Evolutionary conservation across 1,140 invertebrate genomes (phyloP).

Genomic region (Drosophila setifemur): DNA sequence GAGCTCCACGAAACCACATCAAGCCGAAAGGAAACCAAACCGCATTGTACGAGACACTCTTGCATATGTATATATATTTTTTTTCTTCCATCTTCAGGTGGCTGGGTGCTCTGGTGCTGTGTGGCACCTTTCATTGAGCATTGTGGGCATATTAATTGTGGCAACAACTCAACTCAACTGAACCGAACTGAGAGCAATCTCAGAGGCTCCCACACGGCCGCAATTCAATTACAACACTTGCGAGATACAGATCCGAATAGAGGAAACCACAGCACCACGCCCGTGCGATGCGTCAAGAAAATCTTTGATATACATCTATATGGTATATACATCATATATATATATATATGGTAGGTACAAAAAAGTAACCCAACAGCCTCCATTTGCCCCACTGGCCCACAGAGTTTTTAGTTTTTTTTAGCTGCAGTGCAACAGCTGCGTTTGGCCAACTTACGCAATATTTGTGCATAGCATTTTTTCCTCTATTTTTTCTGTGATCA

Average conservation of each 20-base stretch:
- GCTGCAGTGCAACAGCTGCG: conserved; percentile 35
- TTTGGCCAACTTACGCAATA: conserved; percentile 54
- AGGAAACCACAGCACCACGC: conserved; percentile 41
- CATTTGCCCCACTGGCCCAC: conserved; percentile 42
- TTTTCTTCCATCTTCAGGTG: background rate
- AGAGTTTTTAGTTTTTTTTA: conserved; percentile 15
- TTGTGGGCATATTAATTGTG: conserved; percentile 43
- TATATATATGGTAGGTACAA: background rate
- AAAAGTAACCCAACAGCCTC: background rate
- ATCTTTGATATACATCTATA: no score
- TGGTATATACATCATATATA: background rate
- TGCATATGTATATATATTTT: no score
- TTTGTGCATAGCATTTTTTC: conserved; percentile 22
- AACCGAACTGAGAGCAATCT: background rate
- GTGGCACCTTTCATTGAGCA: conserved; percentile 23
- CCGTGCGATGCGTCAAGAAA: conserved; percentile 37
- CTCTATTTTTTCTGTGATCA: conserved; percentile 10
- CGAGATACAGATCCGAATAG: conserved; percentile 6
- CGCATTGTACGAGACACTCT: conserved; percentile 15
- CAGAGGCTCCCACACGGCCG: conserved; percentile 8
- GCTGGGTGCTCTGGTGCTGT: background rate
- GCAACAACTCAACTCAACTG: conserved; percentile 13
- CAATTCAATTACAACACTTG: conserved; percentile 58
- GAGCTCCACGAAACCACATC: conserved; percentile 21
- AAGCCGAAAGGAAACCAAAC: conserved; percentile 32